phyloP scores from a whole-genome alignment of 2,888 invertebrate species.

The Rhingia rostrata region DNA sequence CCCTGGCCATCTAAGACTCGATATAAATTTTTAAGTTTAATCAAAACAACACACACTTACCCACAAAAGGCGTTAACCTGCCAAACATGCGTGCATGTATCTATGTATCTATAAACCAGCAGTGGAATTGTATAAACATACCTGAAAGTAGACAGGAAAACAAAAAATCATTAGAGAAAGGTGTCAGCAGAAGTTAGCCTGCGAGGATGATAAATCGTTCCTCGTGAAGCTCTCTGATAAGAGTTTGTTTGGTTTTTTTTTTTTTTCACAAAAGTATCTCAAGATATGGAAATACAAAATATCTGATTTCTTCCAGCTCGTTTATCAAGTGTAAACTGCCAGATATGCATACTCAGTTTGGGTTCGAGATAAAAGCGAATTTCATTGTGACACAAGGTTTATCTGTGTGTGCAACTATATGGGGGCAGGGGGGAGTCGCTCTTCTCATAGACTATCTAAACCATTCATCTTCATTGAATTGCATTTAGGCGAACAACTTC shows the following conservation, averaged over 20 bases:
- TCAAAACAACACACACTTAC: conserved; percentile 12
- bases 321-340: conserved; percentile 36
- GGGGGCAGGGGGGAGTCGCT: not conserved
- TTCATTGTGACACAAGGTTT: conserved; percentile 1
- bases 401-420: not conserved
- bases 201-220: conserved; percentile 57
- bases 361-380: not conserved
- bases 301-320: conserved; percentile 19
- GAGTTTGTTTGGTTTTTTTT: conserved; percentile 6
- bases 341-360: conserved; percentile 30
- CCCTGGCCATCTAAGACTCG: not conserved
- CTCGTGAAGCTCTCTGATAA: conserved; percentile 39
- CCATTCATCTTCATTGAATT: conserved; percentile 47
- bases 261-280: not conserved
- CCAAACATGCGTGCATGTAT: conserved; percentile 1
- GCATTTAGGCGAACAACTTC: conserved; percentile 14
- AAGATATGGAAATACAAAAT: conserved; percentile 1
- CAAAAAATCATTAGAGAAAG: conserved; percentile 40
- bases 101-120: conserved; percentile 44
- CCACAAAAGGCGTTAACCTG: conserved; percentile 39
- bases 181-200: conserved; percentile 35
- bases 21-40: too few species aligned
- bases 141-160: conserved; percentile 57
- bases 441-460: conserved; percentile 9
- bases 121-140: conserved; percentile 47